These are phyloP conservation scores for Prunella himalayana DNA, from an alignment of 2,113 vertebrate genomes.

Conservation along the genomic window DNA sequence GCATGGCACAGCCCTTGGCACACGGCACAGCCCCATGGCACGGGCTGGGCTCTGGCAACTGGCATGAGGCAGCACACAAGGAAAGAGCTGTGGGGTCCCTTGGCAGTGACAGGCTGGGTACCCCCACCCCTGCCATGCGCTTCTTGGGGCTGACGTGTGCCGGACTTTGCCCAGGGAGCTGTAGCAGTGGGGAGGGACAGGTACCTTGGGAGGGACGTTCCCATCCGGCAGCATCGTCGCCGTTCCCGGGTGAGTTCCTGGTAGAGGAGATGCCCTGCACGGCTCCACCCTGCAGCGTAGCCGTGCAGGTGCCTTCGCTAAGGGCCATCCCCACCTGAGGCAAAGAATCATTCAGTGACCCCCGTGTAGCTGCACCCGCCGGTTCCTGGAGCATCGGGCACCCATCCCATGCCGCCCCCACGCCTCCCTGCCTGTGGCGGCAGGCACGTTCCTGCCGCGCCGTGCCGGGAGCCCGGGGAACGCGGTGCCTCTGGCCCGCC, in stretches of 20 bases:
- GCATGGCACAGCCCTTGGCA: not conserved
- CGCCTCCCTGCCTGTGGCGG: not conserved
- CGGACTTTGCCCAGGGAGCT: not conserved
- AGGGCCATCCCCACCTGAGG: not conserved
- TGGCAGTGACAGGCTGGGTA: not conserved
- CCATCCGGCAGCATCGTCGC: not conserved
- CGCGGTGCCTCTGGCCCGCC: not conserved
- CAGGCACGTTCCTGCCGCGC: not conserved
- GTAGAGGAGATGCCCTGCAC: not conserved
- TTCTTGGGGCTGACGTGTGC: not conserved
- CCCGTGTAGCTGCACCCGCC: accelerated
- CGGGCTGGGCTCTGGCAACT: not conserved
- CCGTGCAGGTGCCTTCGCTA: accelerated
- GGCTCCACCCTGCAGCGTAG: not conserved
- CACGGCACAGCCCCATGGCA: not conserved
- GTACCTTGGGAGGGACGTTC: not conserved
- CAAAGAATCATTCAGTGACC: accelerated
- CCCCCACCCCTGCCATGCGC: accelerated
- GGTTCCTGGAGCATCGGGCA: not conserved
- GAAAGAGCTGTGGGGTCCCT: not conserved
- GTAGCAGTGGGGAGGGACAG: not conserved
- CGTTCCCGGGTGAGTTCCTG: not conserved
- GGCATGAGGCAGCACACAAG: not conserved
- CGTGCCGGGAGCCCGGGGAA: not conserved
- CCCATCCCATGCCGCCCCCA: accelerated